These are phyloP conservation scores for Cecidostiba fungosa DNA, from an alignment of 2,888 invertebrate species.

Conservation along the genomic window DNA sequence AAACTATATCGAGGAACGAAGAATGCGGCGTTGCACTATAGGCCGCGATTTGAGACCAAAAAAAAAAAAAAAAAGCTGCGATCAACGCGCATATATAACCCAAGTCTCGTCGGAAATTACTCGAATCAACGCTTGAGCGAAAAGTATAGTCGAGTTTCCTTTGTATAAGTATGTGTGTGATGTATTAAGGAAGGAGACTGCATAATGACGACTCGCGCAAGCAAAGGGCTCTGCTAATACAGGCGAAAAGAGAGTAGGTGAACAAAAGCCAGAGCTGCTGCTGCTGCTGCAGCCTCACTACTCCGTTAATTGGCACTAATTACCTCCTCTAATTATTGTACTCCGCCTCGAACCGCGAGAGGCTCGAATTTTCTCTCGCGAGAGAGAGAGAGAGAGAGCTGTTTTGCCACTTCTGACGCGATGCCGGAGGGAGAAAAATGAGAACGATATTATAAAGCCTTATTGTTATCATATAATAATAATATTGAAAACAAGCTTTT, in stretches of 20 bases:
- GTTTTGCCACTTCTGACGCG: no score
- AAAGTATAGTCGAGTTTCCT: neutral
- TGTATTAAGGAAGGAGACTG: neutral
- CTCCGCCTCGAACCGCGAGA: constrained; percentile 64
- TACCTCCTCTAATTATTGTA: constrained; percentile 75
- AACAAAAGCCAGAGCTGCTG: constrained; percentile 31
- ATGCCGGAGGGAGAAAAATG: no score
- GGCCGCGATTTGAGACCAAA: no score
- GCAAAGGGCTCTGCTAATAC: constrained; percentile 46
- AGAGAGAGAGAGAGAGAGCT: neutral
- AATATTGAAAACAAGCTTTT: no score
- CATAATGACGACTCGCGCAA: constrained; percentile 37
- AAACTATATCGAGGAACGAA: no score
- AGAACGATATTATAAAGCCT: no score
- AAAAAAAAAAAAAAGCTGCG: neutral
- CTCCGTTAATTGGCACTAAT: constrained; percentile 75
- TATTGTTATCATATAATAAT: no score
- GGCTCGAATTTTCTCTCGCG: constrained; percentile 5
- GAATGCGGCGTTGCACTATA: no score
- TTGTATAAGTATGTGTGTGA: neutral
- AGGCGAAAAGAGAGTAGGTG: constrained; percentile 54
- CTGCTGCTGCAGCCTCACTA: constrained; percentile 68
- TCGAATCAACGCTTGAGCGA: constrained; percentile 14
- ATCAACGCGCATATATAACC: constrained; percentile 17
- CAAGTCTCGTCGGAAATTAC: constrained; percentile 55